These are phyloP conservation scores for Zaprionus taronus DNA, from an alignment of 1,140 invertebrate genomes.

Conservation along the genomic window DNA sequence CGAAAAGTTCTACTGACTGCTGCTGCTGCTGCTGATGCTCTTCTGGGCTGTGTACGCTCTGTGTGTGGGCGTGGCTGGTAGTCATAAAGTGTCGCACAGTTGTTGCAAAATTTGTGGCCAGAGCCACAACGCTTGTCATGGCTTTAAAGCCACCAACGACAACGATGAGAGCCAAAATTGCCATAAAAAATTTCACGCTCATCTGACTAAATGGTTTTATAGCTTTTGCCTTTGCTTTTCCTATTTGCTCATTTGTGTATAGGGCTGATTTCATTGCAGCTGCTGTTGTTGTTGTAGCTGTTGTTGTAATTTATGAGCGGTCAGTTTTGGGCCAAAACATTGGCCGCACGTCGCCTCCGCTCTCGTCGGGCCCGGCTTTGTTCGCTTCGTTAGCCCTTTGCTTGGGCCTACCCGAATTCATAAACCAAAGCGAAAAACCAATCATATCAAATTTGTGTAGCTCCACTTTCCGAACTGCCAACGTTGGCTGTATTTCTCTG, in stretches of 20 bases:
- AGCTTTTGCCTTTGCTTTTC: constrained; percentile 73
- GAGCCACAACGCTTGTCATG: constrained; percentile 19
- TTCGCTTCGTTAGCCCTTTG: constrained; percentile 62
- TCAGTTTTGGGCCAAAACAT: constrained; percentile 56
- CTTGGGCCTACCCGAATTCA: constrained; percentile 21
- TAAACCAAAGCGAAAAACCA: constrained; percentile 45
- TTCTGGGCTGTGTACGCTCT: constrained; percentile 11
- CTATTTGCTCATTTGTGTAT: constrained; percentile 78
- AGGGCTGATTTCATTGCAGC: constrained; percentile 57
- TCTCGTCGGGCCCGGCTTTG: constrained; percentile 29
- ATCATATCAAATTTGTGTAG: constrained; percentile 50
- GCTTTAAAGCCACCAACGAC: constrained; percentile 36
- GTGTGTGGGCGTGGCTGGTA: constrained; percentile 47
- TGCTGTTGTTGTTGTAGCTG: constrained; percentile 36
- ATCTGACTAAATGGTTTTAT: constrained; percentile 81
- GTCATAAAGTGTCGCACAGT: constrained; percentile 74
- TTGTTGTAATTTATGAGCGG: constrained; percentile 75
- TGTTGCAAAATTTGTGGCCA: constrained; percentile 71
- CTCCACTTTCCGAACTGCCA: constrained; percentile 37
- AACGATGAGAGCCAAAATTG: constrained; percentile 27
- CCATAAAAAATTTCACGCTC: constrained; percentile 70
- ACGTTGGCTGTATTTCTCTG: constrained; percentile 40
- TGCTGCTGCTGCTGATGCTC: no score
- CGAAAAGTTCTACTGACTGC: constrained; percentile 59
- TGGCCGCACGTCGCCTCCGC: neutral